A percentile compares a stretch with the other conserved stretches of the same genome.
Conservation (phyloP, 2,797 vertebrate species). For the Gambelia wislizenii region DNA sequence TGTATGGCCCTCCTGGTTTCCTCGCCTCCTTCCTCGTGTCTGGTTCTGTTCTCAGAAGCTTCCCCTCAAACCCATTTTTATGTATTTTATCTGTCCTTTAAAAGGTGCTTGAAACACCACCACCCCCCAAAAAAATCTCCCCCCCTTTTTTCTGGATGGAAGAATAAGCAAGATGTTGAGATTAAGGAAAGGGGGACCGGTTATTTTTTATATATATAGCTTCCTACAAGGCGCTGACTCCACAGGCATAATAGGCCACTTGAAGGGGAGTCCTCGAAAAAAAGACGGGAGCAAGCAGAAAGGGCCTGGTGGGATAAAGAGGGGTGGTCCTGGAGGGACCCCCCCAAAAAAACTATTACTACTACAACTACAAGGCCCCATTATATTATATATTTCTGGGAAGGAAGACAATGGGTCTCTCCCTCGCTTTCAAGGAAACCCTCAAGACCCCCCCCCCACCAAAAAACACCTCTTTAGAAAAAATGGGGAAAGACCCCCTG, state of each 20-base stretch:
- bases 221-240: not conserved
- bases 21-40: constrained; percentile 3
- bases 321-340: too few species aligned
- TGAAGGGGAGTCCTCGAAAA: not conserved
- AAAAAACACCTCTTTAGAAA: not conserved
- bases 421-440: too few species aligned
- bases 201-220: too few species aligned
- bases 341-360: not conserved
- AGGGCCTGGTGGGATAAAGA: not conserved
- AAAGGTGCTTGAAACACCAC: not conserved
- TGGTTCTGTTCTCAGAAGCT: not conserved
- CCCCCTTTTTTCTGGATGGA: not conserved
- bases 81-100: not conserved
- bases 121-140: too few species aligned
- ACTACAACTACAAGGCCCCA: not conserved
- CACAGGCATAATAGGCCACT: not conserved
- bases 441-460: too few species aligned
- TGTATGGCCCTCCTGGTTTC: constrained; percentile 7
- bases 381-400: too few species aligned
- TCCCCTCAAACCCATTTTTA: not conserved
- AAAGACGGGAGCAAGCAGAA: not conserved
- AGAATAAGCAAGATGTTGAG: not conserved
- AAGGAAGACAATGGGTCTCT: not conserved
- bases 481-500: not conserved
- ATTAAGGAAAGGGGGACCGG: not conserved